These are phyloP conservation scores for Ciona savignyi DNA, from an alignment of 23 tunicate species.

Conservation along the genomic window DNA sequence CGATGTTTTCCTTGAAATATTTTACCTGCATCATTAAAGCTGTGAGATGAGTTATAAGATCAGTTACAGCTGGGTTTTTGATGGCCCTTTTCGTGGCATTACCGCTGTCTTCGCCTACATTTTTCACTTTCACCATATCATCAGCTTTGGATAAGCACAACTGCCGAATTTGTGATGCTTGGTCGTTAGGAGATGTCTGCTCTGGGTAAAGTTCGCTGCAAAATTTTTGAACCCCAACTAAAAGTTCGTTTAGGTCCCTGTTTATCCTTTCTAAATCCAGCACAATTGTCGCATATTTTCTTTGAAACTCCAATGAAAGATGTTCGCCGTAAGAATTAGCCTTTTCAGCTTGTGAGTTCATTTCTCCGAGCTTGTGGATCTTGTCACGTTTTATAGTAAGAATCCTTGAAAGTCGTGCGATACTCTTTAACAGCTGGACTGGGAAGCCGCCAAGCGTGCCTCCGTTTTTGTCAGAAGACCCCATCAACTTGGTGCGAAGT, in stretches of 20 bases:
- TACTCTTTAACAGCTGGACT: constrained; percentile 51
- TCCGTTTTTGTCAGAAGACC: constrained; percentile 25
- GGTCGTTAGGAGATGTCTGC: constrained; percentile 55
- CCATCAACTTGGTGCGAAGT: constrained; percentile 53
- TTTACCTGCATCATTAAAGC: constrained; percentile 82
- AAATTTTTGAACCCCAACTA: constrained; percentile 76
- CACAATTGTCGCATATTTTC: constrained; percentile 81
- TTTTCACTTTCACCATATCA: constrained; percentile 41
- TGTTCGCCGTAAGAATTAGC: constrained; percentile 72
- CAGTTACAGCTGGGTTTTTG: constrained; percentile 47
- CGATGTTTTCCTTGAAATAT: constrained; percentile 57
- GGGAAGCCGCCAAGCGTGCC: constrained; percentile 92
- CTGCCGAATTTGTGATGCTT: constrained; percentile 39
- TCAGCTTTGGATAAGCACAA: constrained; percentile 48
- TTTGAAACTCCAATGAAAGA: constrained; percentile 70
- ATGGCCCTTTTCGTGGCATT: constrained; percentile 29
- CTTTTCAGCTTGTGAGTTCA: constrained; percentile 93
- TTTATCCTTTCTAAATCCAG: constrained; percentile 66
- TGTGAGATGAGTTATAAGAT: constrained; percentile 44
- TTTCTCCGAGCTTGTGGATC: constrained; percentile 44
- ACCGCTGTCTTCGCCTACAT: constrained; percentile 19
- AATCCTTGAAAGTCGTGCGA: constrained; percentile 59
- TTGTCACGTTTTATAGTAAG: constrained; percentile 80
- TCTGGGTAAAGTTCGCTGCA: constrained; percentile 82
- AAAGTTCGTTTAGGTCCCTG: constrained; percentile 58